These are phyloP conservation scores for Cephalopholis sonnerati DNA, from an alignment of 2,113 vertebrate genomes.

Conservation along the genomic window DNA sequence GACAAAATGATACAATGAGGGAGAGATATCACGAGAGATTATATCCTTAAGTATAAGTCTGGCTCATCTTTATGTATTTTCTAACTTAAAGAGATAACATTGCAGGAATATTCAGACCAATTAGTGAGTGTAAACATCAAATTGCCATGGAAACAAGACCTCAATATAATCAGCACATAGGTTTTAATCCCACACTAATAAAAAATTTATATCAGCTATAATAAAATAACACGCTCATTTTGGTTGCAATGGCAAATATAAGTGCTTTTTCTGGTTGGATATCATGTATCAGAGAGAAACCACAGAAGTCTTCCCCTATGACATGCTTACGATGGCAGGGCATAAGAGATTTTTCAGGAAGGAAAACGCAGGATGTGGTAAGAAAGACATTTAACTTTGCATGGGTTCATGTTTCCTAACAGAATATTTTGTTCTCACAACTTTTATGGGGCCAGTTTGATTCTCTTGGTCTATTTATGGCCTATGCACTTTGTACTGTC, in stretches of 20 bases:
- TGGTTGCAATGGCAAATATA: not conserved
- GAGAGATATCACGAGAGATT: too few relatives aligned
- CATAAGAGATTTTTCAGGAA: not conserved
- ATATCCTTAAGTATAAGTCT: too few relatives aligned
- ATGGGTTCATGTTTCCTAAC: not conserved
- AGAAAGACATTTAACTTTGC: not conserved
- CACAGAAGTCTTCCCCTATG: not conserved
- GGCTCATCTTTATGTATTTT: not conserved
- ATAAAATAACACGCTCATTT: not conserved
- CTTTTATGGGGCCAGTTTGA: not conserved
- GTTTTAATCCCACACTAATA: not conserved
- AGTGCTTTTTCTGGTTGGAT: not conserved
- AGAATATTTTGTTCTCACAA: not conserved
- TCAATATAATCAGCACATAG: not conserved
- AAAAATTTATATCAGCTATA: not conserved
- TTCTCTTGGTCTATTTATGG: not conserved
- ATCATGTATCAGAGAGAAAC: not conserved
- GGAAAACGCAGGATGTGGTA: not conserved
- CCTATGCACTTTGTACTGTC: not conserved
- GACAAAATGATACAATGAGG: too few relatives aligned
- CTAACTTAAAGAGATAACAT: not conserved
- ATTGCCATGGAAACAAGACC: not conserved
- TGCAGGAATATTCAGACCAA: not conserved
- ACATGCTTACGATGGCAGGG: not conserved
- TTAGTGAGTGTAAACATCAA: not conserved